Percentiles rank a stretch among this genome's conserved stretches.
phyloP scores from a whole-genome alignment of 2,888 invertebrate species.

The Elmis aenea region DNA sequence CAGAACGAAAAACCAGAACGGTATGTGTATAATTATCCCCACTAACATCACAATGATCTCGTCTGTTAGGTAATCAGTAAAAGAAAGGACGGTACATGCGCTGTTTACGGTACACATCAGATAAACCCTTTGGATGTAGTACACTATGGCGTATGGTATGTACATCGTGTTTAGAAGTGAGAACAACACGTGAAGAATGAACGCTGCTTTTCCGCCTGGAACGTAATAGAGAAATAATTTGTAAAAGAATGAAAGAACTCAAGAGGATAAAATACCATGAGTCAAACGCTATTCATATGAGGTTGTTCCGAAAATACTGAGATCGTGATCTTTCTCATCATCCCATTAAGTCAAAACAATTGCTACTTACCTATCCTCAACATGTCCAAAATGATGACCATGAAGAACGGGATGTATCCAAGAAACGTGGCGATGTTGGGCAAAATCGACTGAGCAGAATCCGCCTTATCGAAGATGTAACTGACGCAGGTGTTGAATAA shows the following conservation, averaged over 20 bases:
- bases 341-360: too few species aligned
- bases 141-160: conserved; percentile 75
- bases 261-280: too few species aligned
- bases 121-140: conserved; percentile 75
- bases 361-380: conserved; percentile 59
- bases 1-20: conserved; percentile 60
- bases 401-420: conserved; percentile 69
- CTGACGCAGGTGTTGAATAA: conserved; percentile 72
- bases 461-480: conserved; percentile 76
- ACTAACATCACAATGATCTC: conserved; percentile 65
- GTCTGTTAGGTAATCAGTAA: conserved; percentile 64
- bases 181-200: conserved; percentile 66
- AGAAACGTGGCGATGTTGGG: conserved; percentile 71
- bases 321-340: too few species aligned
- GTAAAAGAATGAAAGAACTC: too few species aligned
- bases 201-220: conserved; percentile 62
- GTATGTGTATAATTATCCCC: conserved; percentile 64
- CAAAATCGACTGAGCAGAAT: conserved; percentile 75
- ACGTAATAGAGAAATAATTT: too few species aligned
- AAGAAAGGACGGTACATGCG: conserved; percentile 59
- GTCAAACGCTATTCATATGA: too few species aligned
- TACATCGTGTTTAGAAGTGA: conserved; percentile 74
- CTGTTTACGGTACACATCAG: conserved; percentile 65
- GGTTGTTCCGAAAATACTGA: too few species aligned
- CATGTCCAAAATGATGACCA: conserved; percentile 69